phyloP scores from a whole-genome alignment of 1,140 invertebrate species.

The Gonatopus flavifemur region DNA sequence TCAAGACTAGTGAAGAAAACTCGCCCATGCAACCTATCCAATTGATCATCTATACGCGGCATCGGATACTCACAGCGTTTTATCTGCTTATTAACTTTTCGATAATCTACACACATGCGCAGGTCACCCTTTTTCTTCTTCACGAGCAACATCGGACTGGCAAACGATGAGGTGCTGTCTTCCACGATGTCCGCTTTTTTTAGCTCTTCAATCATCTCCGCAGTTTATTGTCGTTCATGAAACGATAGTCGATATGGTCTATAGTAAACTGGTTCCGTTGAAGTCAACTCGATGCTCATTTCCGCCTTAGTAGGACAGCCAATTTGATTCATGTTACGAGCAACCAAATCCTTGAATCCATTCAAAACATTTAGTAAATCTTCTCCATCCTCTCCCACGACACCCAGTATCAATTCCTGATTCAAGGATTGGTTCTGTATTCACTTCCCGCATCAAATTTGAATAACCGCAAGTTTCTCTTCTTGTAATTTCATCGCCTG shows the following conservation, averaged over 20 bases:
- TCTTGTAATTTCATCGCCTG: too few species aligned
- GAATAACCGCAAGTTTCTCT: too few species aligned
- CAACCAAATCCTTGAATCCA: too few species aligned
- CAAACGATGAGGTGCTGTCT: slow-evolving; percentile 25
- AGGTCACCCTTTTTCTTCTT: slow-evolving; percentile 30
- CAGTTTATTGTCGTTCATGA: slow-evolving; percentile 4
- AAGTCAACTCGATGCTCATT: slow-evolving; percentile 16
- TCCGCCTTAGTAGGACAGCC: too few species aligned
- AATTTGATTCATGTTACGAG: too few species aligned
- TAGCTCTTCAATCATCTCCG: slow-evolving; percentile 16
- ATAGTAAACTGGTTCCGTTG: slow-evolving; percentile 17
- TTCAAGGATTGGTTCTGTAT: too few species aligned
- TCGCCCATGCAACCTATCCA: slow-evolving; percentile 18
- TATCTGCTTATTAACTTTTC: slow-evolving; percentile 43
- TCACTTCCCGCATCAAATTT: not conserved
- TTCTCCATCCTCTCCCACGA: too few species aligned
- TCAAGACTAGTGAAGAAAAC: slow-evolving; percentile 25
- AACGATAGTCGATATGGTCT: slow-evolving; percentile 19
- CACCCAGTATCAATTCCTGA: not conserved
- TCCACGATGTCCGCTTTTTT: slow-evolving; percentile 12
- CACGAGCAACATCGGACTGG: slow-evolving; percentile 28
- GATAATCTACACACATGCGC: slow-evolving; percentile 40
- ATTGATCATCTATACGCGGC: slow-evolving; percentile 24
- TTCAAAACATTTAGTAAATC: too few species aligned
- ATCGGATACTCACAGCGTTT: slow-evolving; percentile 21